Evolutionary conservation across 2,113 vertebrate species (phyloP).

Genomic region (Cinclus mexicanus): DNA sequence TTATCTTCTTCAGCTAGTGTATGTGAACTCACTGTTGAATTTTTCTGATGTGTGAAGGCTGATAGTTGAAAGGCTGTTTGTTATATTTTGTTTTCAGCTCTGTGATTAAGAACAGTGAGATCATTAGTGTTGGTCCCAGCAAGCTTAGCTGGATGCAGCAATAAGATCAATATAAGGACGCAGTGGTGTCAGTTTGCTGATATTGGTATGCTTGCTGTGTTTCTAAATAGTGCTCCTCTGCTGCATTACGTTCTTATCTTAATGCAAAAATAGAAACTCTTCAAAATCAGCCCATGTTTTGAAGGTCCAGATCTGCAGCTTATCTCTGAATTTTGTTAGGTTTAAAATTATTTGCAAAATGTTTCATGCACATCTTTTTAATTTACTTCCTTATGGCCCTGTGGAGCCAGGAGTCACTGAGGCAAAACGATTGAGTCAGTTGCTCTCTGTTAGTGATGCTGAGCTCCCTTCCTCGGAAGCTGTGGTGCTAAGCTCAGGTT

Average conservation of each 20-base stretch:
- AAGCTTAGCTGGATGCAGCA: constrained; percentile 25
- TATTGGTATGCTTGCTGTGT: neutral
- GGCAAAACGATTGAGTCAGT: neutral
- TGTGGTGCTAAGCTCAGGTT: neutral
- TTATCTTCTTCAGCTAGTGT: neutral
- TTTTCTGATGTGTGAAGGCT: neutral
- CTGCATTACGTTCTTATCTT: constrained; percentile 24
- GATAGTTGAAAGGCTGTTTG: neutral
- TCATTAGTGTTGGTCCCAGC: constrained; percentile 25
- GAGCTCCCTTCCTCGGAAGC: neutral
- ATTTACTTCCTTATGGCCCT: constrained; percentile 5
- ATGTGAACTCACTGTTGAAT: neutral
- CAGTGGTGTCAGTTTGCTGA: neutral
- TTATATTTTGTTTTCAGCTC: constrained; percentile 28
- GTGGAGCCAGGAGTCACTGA: neutral
- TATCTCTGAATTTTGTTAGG: neutral
- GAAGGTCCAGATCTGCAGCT: neutral
- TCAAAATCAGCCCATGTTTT: constrained; percentile 28
- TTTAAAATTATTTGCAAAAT: constrained; percentile 42
- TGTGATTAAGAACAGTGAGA: constrained; percentile 42
- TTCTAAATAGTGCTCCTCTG: constrained; percentile 32
- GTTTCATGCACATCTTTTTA: neutral
- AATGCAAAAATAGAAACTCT: neutral
- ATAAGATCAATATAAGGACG: constrained; percentile 24
- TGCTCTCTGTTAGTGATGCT: neutral